Evolutionary conservation across 2,797 vertebrate genomes (phyloP).

Genomic region (Protonibea diacanthus): DNA sequence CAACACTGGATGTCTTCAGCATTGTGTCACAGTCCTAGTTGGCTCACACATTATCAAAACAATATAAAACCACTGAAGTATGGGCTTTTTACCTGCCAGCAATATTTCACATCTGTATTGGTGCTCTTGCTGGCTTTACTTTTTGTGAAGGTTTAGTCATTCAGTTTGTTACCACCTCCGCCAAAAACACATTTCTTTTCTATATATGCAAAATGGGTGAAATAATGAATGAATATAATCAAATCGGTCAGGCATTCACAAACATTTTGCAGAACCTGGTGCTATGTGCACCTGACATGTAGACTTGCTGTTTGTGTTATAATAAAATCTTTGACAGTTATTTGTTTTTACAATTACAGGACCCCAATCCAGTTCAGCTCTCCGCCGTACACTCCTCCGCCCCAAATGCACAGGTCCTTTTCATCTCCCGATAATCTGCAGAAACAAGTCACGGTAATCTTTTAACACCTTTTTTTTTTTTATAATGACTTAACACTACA

Average conservation of each 20-base stretch:
- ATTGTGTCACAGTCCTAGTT: not conserved
- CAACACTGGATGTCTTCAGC: too few relatives aligned
- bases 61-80: not conserved
- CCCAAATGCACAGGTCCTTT: constrained; percentile 84
- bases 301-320: not conserved
- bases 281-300: not conserved
- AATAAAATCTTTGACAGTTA: not conserved
- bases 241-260: too few relatives aligned
- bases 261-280: not conserved
- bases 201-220: not conserved
- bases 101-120: not conserved
- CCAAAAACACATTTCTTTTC: not conserved
- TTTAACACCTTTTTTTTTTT: not conserved
- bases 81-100: too few relatives aligned
- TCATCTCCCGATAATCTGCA: constrained; percentile 88
- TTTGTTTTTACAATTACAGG: constrained; percentile 52
- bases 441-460: constrained; percentile 89
- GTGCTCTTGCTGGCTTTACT: not conserved
- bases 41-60: not conserved
- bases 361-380: constrained; percentile 67
- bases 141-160: not conserved
- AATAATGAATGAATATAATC: not conserved
- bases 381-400: constrained; percentile 72
- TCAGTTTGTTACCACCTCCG: too few relatives aligned
- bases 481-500: not conserved